A percentile compares a stretch with the other conserved stretches of the same genome.
These are phyloP conservation scores for Cordilura impudica DNA, from an alignment of 2,888 invertebrate genomes.

Conservation along the genomic window DNA sequence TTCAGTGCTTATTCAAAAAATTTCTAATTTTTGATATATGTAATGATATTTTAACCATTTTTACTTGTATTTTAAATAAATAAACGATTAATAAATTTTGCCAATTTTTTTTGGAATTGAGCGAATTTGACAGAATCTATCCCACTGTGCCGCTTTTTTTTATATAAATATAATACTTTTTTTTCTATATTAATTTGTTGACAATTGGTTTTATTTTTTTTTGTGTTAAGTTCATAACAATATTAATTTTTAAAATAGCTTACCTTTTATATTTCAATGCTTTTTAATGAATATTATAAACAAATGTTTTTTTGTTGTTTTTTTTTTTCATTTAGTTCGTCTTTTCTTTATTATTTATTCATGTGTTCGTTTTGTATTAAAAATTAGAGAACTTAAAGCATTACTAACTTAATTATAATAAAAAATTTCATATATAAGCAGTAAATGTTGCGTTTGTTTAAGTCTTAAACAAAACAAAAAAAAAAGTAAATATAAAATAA, in stretches of 20 bases:
- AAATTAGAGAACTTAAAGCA: conserved; percentile 60
- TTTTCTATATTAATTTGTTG: conserved; percentile 25
- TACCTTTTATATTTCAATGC: conserved; percentile 34
- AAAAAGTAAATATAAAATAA: conserved; percentile 24
- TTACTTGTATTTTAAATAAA: too few relatives aligned
- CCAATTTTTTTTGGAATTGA: too few relatives aligned
- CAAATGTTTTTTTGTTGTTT: conserved; percentile 17
- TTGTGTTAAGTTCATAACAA: conserved; percentile 5
- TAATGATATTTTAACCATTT: too few relatives aligned
- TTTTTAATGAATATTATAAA: conserved; percentile 17
- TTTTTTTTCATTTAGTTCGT: conserved; percentile 60
- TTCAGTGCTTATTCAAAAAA: too few relatives aligned
- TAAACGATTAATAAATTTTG: too few relatives aligned
- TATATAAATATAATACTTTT: background rate
- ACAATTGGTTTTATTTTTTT: conserved; percentile 30
- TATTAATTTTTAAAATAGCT: conserved; percentile 40
- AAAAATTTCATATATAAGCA: conserved; percentile 37
- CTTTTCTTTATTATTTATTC: conserved; percentile 68
- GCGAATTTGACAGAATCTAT: too few relatives aligned
- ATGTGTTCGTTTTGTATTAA: conserved; percentile 67
- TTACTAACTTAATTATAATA: conserved; percentile 42
- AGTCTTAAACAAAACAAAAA: conserved; percentile 44
- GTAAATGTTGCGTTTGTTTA: conserved; percentile 40
- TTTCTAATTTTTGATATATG: too few relatives aligned
- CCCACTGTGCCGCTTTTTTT: conserved; percentile 8